Base-by-base conservation (phyloP, 2,888 invertebrate species). In the Megaustenia siamemsis region DNA sequence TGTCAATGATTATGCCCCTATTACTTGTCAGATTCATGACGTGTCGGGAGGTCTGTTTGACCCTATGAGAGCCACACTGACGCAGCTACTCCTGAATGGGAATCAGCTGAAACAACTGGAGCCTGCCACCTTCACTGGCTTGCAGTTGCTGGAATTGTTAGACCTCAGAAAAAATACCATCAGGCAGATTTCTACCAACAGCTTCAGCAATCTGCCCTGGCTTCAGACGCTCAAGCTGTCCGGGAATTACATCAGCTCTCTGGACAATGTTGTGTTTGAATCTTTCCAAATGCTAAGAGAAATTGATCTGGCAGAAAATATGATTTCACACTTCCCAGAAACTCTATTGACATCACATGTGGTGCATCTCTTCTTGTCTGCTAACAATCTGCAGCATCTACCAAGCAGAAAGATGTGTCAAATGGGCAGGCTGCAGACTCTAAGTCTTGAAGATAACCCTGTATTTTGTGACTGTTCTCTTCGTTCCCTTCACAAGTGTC, bases 401-500 rank as follows among this genome's bases (percentile, higher is more conserved):
- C 87, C 87, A 45, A 76, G 82, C 0, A 28, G n/a, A 35, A 28
- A 83, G 18, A 49, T 86, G 35, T 83, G 82, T 60, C 32, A 69
- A 63, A 83, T 87, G 71, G 38, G 53, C 10, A 78, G 66, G 63
- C 76, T 87, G 35, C 81, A 79, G 56, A 45, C 21, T 40, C 43
- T 87, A 28, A 76, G 35, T 18, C 35, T 88, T 15, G 60, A 69
- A 40, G 38, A 68, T 24, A 88, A 88, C 73, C 82, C 82, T 3
- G 40, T 87, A 1, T 76, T 82, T n/a, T 88, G 88, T 73, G 83
- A 87, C 60, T 87, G 87, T 32, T n/a, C 38, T 1, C 24, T 85
- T 21, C 60, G 84, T 12, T 45, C 49, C 18, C 63, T 87, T 15
- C 76, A 77, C 4, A 53, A 69, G 38, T 84, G 82, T 40, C 75